These are phyloP conservation scores for Enteromius trimaculatus DNA, from an alignment of 2,797 vertebrate species.

Conservation along the genomic window DNA sequence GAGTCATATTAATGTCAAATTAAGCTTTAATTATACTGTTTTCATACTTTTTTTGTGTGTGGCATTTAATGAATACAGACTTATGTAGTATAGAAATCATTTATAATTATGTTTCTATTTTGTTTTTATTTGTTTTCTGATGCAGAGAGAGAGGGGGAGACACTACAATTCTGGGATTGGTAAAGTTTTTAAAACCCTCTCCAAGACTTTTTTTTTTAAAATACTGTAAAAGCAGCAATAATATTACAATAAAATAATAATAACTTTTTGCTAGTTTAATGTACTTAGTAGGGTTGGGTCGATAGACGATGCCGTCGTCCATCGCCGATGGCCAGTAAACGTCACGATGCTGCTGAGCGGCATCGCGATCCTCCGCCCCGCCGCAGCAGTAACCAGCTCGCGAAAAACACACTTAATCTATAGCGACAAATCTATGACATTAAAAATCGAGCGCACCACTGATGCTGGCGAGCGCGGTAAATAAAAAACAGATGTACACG, in stretches of 20 bases:
- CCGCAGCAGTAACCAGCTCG: no score
- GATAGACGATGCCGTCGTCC: no score
- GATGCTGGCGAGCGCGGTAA: no score
- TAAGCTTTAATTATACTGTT: not conserved
- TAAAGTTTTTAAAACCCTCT: not conserved
- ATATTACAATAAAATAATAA: not conserved
- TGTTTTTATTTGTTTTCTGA: not conserved
- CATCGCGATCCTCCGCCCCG: no score
- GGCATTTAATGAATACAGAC: constrained; percentile 1
- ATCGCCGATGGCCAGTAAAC: no score
- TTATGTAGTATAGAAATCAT: not conserved
- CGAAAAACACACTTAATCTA: no score
- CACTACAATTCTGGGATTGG: not conserved
- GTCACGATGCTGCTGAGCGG: no score
- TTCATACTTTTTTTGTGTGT: not conserved
- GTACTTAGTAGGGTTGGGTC: no score
- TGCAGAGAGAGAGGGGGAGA: not conserved
- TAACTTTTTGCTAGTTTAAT: not conserved
- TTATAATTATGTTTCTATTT: not conserved
- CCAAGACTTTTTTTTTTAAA: not conserved
- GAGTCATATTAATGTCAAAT: constrained; percentile 18
- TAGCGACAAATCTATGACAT: no score
- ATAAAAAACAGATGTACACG: no score
- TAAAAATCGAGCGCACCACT: no score
- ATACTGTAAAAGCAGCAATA: not conserved